Evolutionary conservation across 2,888 invertebrate genomes (phyloP).

Genomic region (Dinocampus coccinellae): DNA sequence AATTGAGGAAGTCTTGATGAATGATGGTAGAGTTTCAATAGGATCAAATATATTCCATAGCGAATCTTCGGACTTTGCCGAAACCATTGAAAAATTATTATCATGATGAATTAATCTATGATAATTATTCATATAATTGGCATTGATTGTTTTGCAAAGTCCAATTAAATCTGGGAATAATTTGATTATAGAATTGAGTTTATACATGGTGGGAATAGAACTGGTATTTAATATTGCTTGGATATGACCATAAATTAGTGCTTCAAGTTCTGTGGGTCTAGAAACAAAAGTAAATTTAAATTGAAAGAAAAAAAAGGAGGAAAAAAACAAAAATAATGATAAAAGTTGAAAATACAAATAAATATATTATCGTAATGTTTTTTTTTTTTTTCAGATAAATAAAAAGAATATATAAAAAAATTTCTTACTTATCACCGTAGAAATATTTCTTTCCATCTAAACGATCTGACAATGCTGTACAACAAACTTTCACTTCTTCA

Average conservation of each 20-base stretch:
- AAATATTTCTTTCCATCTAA: conserved; percentile 86
- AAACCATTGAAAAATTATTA: conserved; percentile 52
- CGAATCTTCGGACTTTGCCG: conserved; percentile 51
- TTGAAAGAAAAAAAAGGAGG: conserved; percentile 3
- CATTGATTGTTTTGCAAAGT: conserved; percentile 31
- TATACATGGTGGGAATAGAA: conserved; percentile 58
- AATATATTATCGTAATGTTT: too few relatives aligned
- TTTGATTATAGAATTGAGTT: conserved; percentile 66
- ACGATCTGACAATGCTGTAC: conserved; percentile 87
- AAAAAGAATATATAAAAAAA: conserved; percentile 7
- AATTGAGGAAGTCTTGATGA: conserved; percentile 48
- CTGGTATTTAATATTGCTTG: conserved; percentile 69
- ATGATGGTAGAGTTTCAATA: conserved; percentile 47
- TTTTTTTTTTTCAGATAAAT: too few relatives aligned
- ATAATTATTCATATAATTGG: conserved; percentile 17
- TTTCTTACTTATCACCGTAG: conserved; percentile 81
- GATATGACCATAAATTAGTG: conserved; percentile 80
- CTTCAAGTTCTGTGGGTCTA: conserved; percentile 83
- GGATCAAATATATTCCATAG: conserved; percentile 49
- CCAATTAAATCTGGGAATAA: conserved; percentile 70
- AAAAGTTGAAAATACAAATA: too few relatives aligned
- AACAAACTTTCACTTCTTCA: conserved; percentile 84
- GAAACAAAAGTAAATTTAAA: not conserved
- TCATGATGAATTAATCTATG: conserved; percentile 38
- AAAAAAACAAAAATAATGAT: too few relatives aligned